Base-by-base conservation (phyloP, 30 jellyfish, hydroid and myxozoan genomes). In the Cassiopea xamachana region DNA sequence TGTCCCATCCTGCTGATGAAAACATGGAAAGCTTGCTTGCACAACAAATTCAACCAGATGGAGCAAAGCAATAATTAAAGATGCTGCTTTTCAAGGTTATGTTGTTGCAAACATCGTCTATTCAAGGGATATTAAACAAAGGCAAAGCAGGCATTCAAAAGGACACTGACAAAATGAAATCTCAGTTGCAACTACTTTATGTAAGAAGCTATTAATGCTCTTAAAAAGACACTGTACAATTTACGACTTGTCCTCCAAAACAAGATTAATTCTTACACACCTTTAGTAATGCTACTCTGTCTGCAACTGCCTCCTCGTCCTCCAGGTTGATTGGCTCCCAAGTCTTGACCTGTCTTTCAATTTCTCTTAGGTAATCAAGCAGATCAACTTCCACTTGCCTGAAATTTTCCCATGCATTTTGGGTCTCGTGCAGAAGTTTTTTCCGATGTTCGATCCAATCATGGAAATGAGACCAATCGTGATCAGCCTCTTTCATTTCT, bases 251-350 rank as follows among this genome's bases (percentile, higher is more conserved):
- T 27, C 64, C 7, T 6, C 64, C 7, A 3, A 10, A 55, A 10
- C 7, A 55, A 10, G 64, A 55, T 55, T 3, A 55, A 55, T 10
- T 55, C 10, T 3, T 64, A 75, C 96, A 12, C 69, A 96, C 99
- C 92, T 84, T 84, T 19, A 96, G 73, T 72, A 61, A 51, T 6
- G 74, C 60, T 14, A 80, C 67, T 58, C 97, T 81, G 12, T 81
- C 86, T 48, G 90, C 92, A 69, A 96, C 99, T 44, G 98, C 87
- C 45, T 93, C 90, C 19, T 83, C 96, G 67, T 96, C 99, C 67
- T 96, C 97, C 75, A 96, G 77, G 71, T 96, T 94, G 49, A 96
- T 58, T 39, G 96, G 98, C 50, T 88, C 92, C 96, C 95, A 93
- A 48, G 73, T 82, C 71, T 78, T 81, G 27, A 93, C 64, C 75